These are phyloP conservation scores for Hirtodrosophila histrioides DNA, from an alignment of 2,888 invertebrate genomes.

Conservation along the genomic window DNA sequence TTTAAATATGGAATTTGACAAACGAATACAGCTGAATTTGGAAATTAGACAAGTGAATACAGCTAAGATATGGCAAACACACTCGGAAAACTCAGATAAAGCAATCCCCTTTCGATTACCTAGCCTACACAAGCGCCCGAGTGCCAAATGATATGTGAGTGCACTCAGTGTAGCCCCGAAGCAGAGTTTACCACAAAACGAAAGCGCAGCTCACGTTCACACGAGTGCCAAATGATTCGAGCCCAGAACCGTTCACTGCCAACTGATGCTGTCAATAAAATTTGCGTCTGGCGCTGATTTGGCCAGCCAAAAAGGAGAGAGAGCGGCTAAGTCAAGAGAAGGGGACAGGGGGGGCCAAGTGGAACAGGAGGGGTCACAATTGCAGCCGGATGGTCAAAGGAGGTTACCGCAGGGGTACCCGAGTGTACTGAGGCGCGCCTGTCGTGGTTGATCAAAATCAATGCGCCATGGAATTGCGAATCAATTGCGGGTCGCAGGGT, in stretches of 20 bases:
- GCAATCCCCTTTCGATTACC: too few relatives aligned
- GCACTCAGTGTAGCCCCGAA: constrained; percentile 4
- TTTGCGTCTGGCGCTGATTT: constrained; percentile 74
- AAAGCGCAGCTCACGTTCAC: constrained; percentile 55
- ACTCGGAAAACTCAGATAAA: background rate
- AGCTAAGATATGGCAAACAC: too few relatives aligned
- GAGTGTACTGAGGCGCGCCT: constrained; percentile 56
- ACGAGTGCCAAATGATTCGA: constrained; percentile 73
- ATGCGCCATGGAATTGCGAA: constrained; percentile 76
- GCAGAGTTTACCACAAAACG: constrained; percentile 15
- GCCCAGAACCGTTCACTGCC: constrained; percentile 60
- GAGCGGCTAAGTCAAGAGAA: too few relatives aligned
- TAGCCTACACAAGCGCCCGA: constrained; percentile 28
- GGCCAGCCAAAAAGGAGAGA: constrained; percentile 22
- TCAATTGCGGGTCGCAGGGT: constrained; percentile 68
- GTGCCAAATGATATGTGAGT: constrained; percentile 29
- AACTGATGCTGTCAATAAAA: constrained; percentile 77
- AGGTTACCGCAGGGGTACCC: background rate
- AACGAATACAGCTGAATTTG: too few relatives aligned
- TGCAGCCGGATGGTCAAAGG: too few relatives aligned
- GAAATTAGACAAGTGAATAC: too few relatives aligned
- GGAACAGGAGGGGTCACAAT: background rate
- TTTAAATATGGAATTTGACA: too few relatives aligned
- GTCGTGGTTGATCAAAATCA: constrained; percentile 79
- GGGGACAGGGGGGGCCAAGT: background rate